These are phyloP conservation scores for Trematocara stigmaticum DNA, from an alignment of 2,113 vertebrate genomes.

Conservation along the genomic window DNA sequence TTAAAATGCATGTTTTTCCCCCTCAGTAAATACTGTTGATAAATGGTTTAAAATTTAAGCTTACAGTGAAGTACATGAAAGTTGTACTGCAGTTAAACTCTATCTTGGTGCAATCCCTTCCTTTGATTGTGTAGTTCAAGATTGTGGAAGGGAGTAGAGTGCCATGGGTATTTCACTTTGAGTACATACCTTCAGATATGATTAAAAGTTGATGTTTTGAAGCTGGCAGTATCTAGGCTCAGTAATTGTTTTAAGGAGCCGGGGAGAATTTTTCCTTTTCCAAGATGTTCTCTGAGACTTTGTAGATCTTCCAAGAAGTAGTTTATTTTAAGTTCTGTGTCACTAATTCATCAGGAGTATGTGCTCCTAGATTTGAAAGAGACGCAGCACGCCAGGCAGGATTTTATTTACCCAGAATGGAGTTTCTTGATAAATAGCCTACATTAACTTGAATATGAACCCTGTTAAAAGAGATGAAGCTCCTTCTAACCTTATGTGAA, in stretches of 20 bases:
- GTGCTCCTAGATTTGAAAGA: background rate
- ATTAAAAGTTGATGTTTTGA: slow-evolving; percentile 50
- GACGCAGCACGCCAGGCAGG: background rate
- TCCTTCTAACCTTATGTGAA: background rate
- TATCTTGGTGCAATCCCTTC: background rate
- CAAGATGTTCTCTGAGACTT: background rate
- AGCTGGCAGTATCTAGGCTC: background rate
- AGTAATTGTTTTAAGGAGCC: background rate
- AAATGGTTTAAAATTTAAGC: slow-evolving; percentile 5
- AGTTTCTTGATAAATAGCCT: background rate
- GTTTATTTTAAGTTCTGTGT: background rate
- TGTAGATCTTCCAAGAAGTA: background rate
- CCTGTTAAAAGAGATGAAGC: background rate
- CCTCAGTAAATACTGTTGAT: background rate
- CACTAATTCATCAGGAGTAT: slow-evolving; percentile 5
- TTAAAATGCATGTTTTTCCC: background rate
- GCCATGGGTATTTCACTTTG: slow-evolving; percentile 11
- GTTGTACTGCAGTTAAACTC: slow-evolving; percentile 9
- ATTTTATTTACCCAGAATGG: background rate
- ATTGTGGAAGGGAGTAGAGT: background rate
- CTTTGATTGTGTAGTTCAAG: slow-evolving; percentile 21
- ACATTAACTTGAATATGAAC: background rate
- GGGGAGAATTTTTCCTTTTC: background rate
- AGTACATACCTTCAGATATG: background rate
- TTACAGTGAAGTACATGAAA: background rate